Base-by-base conservation (phyloP, 2,888 invertebrate species). In the Bimastos eiseni region DNA sequence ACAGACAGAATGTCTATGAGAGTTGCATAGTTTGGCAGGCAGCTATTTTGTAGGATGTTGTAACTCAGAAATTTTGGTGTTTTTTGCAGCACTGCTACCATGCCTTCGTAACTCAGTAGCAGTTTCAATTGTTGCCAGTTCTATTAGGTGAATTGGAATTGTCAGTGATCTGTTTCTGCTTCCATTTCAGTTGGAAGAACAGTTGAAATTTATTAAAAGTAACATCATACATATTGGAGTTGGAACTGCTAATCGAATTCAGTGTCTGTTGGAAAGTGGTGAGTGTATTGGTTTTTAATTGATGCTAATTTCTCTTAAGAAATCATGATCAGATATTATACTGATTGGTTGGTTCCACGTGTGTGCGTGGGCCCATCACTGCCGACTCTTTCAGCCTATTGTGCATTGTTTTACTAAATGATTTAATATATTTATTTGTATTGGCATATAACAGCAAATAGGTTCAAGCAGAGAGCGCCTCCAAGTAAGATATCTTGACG, bases 161-260 rank as follows among this genome's bases (percentile, higher is more conserved):
- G n/a, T 83, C 37, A 33, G 1, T n/a, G 55, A 19, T 34, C 49
- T 33, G n/a, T 91, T 91, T 33, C 92, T 94, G 21, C 15, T 34
- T 44, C 41, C 2, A 37, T 94, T 86, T 37, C 86, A 86, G 86
- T 89, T 94, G 83, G 93, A 92, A 91, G 94, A 94, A 13, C 94
- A 94, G 91, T 92, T 93, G 89, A 93, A 93, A 89, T 94, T 93
- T 91, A 92, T 94, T 38, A 90, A 92, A 86, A 94, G 94, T 91
- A 92, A 92, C 83, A 92, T 93, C 0, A 93, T 93, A 90, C 94
- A 94, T 89, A 92, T 94, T 38, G 94, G 94, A 36, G 92, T 94
- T 70, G 94, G 94, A n/a, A 94, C 94, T 21, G 94, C 94, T 37
- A 93, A 93, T 90, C 93, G 94, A 91, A 92, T 94, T 24, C 90